Base-by-base conservation (phyloP, 1,140 invertebrate genomes). In the Prorops nasuta region DNA sequence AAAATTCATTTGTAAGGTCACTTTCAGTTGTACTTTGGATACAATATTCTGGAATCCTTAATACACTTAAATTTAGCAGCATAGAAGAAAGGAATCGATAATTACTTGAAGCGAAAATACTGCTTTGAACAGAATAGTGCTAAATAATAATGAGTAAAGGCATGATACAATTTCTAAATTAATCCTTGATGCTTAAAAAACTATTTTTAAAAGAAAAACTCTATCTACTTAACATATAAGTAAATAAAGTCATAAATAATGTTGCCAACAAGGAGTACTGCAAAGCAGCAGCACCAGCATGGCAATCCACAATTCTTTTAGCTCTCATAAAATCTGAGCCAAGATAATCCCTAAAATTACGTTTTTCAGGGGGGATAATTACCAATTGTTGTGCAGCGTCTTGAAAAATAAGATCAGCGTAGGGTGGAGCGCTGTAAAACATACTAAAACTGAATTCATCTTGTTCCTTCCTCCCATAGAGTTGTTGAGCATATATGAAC, bases 391-490 rank as follows among this genome's bases (percentile, higher is more conserved):
- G 86, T 0, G 93, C 89, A 0, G 92, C 89, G 70, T 96, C 92
- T 78, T 94, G 92, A 76, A 96, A 96, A 52, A 96, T 96, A 0
- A 96, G 74, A 76, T 96, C 92, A 37, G 86, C 85, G 66, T 86
- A 91, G 0, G 89, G 90, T 2, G 87, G 80, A 12, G 78, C 72
- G 0, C 92, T 95, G 44, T 84, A 86, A 69, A 94, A 96, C 91
- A 96, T 92, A 54, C 89, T 91, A 67, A 92, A 93, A 63, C 89
- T 92, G 64, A 93, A 95, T 40, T 92, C 90, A 71, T 94, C 90
- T 21, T 83, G 80, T 52, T 87, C 85, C 61, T 91, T 92, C 7
- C 90, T 80, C 0, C 92, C 92, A 69, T 94, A 96, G 55, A 90
- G 86, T 60, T 94, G 92, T 64, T 95, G 92, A 0, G 92, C 91